Base-by-base conservation (phyloP, 2,113 vertebrate species). In the Sula dactylatra region DNA sequence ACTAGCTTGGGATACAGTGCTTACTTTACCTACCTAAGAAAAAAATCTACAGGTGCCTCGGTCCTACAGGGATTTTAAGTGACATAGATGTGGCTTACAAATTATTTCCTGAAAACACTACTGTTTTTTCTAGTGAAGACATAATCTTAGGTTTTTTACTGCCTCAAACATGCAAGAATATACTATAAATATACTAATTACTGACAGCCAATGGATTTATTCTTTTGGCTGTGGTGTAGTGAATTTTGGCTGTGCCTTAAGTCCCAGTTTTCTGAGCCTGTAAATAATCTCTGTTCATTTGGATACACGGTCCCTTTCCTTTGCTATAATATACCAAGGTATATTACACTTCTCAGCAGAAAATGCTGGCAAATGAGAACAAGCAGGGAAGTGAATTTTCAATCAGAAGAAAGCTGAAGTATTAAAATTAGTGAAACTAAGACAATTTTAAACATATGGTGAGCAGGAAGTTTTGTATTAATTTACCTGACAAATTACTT, bases 221-320 rank as follows among this genome's bases (percentile, higher is more conserved):
- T 65, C 18, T 69, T 88, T 69, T 50, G 72, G 34, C 61, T 79
- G 34, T 2, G 3, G 3, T 36, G 31, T 11, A 34, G 18, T 44
- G 44, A 52, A n/a, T 73, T 94, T 66, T 40, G 58, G 10, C 47
- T 80, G 14, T 3, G 8, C 9, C 24, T 83, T 40, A 65, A 49
- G 24, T 38, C 27, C 36, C 24, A 65, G 0, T 49, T 86, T 90
- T 90, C 77, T 69, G 27, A 93, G 19, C 7, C 25, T 32, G 47
- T 80, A 73, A 79, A 87, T n/a, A n/a, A 82, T 27, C 55, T 77
- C 34, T 45, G 19, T 69, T 73, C 14, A 45, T 71, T 83, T 88
- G 50, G 32, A n/a, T 49, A 47, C 0, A 0, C 16, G 10, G 21
- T 66, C 16, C 21, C 16, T 32, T 86, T 86, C 42, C 20, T 66